Base-by-base conservation (phyloP, 2,888 invertebrate species). In the Temnothorax unifasciatus region DNA sequence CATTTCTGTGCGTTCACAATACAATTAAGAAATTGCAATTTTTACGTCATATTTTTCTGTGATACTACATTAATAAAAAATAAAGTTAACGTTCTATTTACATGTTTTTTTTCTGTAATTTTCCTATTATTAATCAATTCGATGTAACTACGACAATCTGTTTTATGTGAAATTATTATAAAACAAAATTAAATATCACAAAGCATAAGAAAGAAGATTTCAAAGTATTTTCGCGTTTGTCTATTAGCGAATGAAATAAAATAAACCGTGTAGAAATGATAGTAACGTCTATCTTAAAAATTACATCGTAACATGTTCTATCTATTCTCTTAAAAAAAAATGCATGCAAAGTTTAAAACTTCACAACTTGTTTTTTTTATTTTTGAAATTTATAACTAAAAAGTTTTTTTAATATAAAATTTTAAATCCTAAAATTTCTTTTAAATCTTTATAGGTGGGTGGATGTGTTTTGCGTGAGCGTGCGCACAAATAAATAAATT, bases 231-330 rank as follows among this genome's bases (percentile, higher is more conserved):
- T 52, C 3, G 25, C 18, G 29, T 3, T 25, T 57, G 41, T 41
- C 15, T 66, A 38, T 34, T 52, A 34, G 11, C 1, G 13, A 38
- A 52, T 11, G 15, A 52, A 1, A 76, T 52, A 68, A 52, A 76
- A 44, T 44, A 66, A 68, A 34, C 8, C 54, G 25, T 59, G 3
- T 64, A 59, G 29, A 38, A 77, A 68, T 77, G 25, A 77, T 69
- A 38, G 38, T 21, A 21, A 15, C 29, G 15, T 11, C 3, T 38
- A 25, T 47, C 44, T 77, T 54, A 41, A 38, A 66, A 76, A 66
- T 34, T 76, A 66, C 21, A 25, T 50, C 13, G 25, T 38, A 38
- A 71, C 15, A 34, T 34, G 52, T 29, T 29, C 74, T 44, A 29
- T 34, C n/a, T 13, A 21, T 25, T 25, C 11, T 41, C 18, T 21